Evolutionary conservation across 1,140 invertebrate genomes (phyloP).

Genomic region (Paraescarpia echinospica): DNA sequence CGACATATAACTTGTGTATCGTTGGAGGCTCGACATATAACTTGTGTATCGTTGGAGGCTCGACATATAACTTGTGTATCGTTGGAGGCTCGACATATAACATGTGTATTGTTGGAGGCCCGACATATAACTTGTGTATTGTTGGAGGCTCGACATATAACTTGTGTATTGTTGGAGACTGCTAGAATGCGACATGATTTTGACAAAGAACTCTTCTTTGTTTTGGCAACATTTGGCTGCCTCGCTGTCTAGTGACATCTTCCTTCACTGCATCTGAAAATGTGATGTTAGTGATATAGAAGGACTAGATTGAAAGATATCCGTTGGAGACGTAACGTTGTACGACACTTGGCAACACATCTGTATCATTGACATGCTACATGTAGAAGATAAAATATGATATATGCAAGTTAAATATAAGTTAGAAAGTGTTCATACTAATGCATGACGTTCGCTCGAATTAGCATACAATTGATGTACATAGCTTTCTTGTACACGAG

Average conservation of each 20-base stretch:
- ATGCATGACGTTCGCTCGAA: not conserved
- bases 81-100: no score
- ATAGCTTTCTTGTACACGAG: not conserved
- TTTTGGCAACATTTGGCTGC: not conserved
- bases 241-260: not conserved
- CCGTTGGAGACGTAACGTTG: not conserved
- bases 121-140: not conserved
- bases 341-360: not conserved
- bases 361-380: not conserved
- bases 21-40: not conserved
- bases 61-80: not conserved
- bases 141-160: not conserved
- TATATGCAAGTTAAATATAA: not conserved
- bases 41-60: no score
- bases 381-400: not conserved
- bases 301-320: not conserved
- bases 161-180: not conserved
- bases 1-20: not conserved
- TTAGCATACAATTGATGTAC: conserved; percentile 6
- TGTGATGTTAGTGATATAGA: not conserved
- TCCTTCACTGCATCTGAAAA: not conserved
- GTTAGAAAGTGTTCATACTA: not conserved
- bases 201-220: not conserved
- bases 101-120: no score
- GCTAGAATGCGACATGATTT: not conserved